phyloP scores from a whole-genome alignment of 2,888 invertebrate species.

The Pristionchus maxplancki region DNA sequence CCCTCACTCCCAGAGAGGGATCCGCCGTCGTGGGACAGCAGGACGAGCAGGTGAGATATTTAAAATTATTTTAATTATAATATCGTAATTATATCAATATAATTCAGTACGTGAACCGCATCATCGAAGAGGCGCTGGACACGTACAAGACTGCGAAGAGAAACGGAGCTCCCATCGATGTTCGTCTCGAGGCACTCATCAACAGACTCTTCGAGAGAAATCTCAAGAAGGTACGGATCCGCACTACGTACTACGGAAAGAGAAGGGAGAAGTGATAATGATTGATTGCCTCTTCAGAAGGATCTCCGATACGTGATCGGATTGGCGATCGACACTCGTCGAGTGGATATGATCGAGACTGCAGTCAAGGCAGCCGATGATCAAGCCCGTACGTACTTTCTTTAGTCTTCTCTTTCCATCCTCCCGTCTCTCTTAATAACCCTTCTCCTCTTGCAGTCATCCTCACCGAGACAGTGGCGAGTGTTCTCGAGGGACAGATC shows the following conservation, averaged over 20 bases:
- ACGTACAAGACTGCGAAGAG: conserved; percentile 66
- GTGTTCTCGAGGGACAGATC: conserved; percentile 95
- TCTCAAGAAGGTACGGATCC: conserved; percentile 82
- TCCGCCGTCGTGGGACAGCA: conserved; percentile 79
- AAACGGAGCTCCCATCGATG: conserved; percentile 75
- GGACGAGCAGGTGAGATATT: conserved; percentile 67
- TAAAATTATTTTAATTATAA: too few relatives aligned
- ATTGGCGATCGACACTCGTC: conserved; percentile 93
- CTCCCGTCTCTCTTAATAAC: too few relatives aligned
- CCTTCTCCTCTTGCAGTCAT: conserved; percentile 84
- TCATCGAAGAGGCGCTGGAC: conserved; percentile 72
- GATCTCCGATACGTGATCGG: conserved; percentile 85
- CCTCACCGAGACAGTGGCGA: conserved; percentile 95
- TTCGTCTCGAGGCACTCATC: conserved; percentile 89
- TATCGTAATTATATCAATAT: background rate
- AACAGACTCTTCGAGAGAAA: conserved; percentile 97
- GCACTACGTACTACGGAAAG: background rate
- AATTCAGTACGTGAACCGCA: conserved; percentile 72
- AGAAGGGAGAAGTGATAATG: background rate
- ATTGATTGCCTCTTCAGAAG: conserved; percentile 31
- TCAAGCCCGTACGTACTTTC: conserved; percentile 44
- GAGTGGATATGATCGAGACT: conserved; percentile 96
- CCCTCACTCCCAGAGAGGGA: conserved; percentile 93
- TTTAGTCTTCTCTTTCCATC: background rate
- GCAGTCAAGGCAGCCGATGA: conserved; percentile 83